A percentile compares a stretch with the other conserved stretches of the same genome.
Evolutionary conservation across 2,888 invertebrate species (phyloP).

Genomic region (Cartodere bifasciata): DNA sequence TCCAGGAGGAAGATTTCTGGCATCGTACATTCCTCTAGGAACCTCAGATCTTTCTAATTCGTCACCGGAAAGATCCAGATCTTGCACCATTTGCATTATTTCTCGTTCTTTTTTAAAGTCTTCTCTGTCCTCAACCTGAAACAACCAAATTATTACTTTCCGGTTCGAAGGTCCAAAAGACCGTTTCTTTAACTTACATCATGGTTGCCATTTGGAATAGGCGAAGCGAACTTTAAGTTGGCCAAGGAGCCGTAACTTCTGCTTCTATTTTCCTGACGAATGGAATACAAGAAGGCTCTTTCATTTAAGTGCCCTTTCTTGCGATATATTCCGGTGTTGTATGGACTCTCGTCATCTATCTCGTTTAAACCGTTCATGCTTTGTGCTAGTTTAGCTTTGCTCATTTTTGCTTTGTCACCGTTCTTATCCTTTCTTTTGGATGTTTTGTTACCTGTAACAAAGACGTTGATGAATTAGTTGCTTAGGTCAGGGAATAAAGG

Average conservation of each 20-base stretch:
- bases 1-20: slow-evolving; percentile 26
- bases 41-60: slow-evolving; percentile 56
- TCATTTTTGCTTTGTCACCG: slow-evolving; percentile 37
- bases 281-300: slow-evolving; percentile 86
- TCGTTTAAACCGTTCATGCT: slow-evolving; percentile 49
- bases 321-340: slow-evolving; percentile 75
- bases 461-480: no score
- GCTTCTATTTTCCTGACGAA: slow-evolving; percentile 85
- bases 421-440: slow-evolving; percentile 45
- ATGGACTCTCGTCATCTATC: slow-evolving; percentile 41
- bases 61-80: slow-evolving; percentile 69
- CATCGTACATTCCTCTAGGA: slow-evolving; percentile 47
- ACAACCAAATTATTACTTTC: slow-evolving; percentile 8
- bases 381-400: slow-evolving; percentile 51
- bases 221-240: slow-evolving; percentile 78
- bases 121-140: slow-evolving; percentile 52
- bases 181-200: slow-evolving; percentile 26
- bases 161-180: not conserved
- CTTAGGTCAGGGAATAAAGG: no score
- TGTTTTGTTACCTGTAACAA: no score
- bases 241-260: slow-evolving; percentile 86
- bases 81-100: slow-evolving; percentile 88
- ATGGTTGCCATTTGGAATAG: slow-evolving; percentile 36
- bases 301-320: slow-evolving; percentile 88
- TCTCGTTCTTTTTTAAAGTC: slow-evolving; percentile 82